Evolutionary conservation across 2,113 vertebrate genomes (phyloP).

Genomic region (Rana temporaria): DNA sequence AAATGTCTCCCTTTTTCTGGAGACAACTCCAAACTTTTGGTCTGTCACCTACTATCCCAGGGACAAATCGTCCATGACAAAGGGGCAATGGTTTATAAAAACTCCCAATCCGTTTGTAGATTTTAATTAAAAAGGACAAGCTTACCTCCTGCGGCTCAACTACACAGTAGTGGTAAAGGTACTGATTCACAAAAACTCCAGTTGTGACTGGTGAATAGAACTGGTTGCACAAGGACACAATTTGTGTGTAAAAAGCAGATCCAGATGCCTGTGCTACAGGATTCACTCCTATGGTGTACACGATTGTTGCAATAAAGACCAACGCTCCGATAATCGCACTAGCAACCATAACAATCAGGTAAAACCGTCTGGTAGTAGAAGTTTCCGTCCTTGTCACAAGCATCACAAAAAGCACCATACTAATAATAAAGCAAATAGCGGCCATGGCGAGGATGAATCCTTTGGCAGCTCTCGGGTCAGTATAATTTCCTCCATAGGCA

Average conservation of each 20-base stretch:
- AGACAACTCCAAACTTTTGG: no score
- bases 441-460: slow-evolving; percentile 86
- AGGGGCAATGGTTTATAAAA: no score
- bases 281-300: slow-evolving; percentile 87
- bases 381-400: slow-evolving; percentile 77
- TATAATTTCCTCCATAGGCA: slow-evolving; percentile 75
- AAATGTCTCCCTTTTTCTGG: no score
- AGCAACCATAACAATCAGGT: slow-evolving; percentile 78
- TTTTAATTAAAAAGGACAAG: background rate
- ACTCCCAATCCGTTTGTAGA: background rate
- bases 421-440: slow-evolving; percentile 81
- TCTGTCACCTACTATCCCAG: no score
- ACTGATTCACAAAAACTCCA: slow-evolving; percentile 85
- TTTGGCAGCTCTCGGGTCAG: slow-evolving; percentile 82
- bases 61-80: no score
- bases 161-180: slow-evolving; percentile 91
- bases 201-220: slow-evolving; percentile 74
- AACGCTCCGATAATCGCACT: slow-evolving; percentile 77
- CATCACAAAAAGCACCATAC: slow-evolving; percentile 81
- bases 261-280: slow-evolving; percentile 84
- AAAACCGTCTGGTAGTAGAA: slow-evolving; percentile 77
- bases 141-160: slow-evolving; percentile 92
- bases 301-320: slow-evolving; percentile 85
- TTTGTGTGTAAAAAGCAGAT: slow-evolving; percentile 80
- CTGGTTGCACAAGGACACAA: slow-evolving; percentile 81